A percentile compares a stretch with the other conserved stretches of the same genome.
Evolutionary conservation across 1,140 invertebrate genomes (phyloP).

Genomic region (Gerris buenoi): DNA sequence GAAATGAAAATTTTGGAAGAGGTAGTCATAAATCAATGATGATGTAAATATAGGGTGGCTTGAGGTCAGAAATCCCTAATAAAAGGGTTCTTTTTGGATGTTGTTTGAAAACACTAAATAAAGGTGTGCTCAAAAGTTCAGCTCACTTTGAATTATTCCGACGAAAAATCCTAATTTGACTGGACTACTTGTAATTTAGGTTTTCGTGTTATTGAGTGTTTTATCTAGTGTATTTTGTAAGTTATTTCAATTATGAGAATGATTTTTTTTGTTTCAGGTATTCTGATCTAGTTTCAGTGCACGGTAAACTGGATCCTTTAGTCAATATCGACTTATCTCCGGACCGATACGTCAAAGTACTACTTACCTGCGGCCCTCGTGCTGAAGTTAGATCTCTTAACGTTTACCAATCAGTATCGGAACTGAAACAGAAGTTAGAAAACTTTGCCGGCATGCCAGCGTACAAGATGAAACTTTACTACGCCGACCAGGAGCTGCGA

Average conservation of each 20-base stretch:
- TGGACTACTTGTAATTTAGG: no score
- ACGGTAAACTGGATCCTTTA: conserved; percentile 72
- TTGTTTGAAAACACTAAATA: no score
- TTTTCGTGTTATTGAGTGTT: no score
- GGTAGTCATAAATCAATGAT: no score
- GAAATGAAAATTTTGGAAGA: no score
- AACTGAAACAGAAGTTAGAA: conserved; percentile 64
- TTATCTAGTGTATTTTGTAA: no score
- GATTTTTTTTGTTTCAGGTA: conserved; percentile 42
- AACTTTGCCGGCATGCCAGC: conserved; percentile 60
- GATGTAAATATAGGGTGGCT: no score
- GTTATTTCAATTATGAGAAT: background rate
- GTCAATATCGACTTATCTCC: conserved; percentile 72
- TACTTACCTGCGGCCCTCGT: conserved; percentile 58
- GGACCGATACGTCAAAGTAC: conserved; percentile 70
- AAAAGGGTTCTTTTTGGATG: no score
- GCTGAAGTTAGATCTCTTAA: conserved; percentile 35
- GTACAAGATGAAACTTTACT: conserved; percentile 69
- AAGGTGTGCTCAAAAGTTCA: no score
- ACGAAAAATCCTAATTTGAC: no score
- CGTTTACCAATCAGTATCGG: conserved; percentile 37
- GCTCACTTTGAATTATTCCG: no score
- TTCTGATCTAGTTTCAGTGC: conserved; percentile 58
- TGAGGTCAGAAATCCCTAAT: no score
- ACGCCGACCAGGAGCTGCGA: conserved; percentile 51